A percentile compares a stretch with the other conserved stretches of the same genome.
These are phyloP conservation scores for Epistrophella euchroma DNA, from an alignment of 2,888 invertebrate species.

Conservation along the genomic window DNA sequence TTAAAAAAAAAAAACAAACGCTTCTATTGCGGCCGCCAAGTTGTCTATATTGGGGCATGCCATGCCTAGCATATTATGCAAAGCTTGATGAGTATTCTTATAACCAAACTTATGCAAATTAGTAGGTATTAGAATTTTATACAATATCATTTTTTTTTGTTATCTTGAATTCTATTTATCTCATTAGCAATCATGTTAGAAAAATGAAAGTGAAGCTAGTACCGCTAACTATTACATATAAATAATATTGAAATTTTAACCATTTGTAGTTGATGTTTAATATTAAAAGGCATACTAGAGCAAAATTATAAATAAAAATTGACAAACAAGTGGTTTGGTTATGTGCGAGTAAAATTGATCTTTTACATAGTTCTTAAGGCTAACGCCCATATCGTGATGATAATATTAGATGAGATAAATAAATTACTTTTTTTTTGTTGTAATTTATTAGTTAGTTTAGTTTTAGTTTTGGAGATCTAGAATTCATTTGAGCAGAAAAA, in stretches of 20 bases:
- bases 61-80: constrained; percentile 66
- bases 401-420: neutral
- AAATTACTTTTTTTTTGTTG: neutral
- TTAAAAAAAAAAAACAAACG: constrained; percentile 4
- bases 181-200: neutral
- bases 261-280: neutral
- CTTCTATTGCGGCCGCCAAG: constrained; percentile 16
- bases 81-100: constrained; percentile 29
- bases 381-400: constrained; percentile 15
- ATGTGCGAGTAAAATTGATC: neutral
- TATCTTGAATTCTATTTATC: neutral
- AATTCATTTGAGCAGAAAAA: too few relatives aligned
- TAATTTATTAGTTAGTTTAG: neutral
- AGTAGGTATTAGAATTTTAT: neutral
- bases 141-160: neutral
- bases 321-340: constrained; percentile 21
- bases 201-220: neutral
- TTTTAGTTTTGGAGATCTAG: too few relatives aligned
- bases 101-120: constrained; percentile 67
- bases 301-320: neutral
- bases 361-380: neutral
- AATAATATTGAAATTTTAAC: neutral
- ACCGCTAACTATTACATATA: neutral
- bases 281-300: neutral
- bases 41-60: constrained; percentile 56